Conservation (phyloP, 2,113 vertebrate genomes). For the Furnarius figulus region DNA sequence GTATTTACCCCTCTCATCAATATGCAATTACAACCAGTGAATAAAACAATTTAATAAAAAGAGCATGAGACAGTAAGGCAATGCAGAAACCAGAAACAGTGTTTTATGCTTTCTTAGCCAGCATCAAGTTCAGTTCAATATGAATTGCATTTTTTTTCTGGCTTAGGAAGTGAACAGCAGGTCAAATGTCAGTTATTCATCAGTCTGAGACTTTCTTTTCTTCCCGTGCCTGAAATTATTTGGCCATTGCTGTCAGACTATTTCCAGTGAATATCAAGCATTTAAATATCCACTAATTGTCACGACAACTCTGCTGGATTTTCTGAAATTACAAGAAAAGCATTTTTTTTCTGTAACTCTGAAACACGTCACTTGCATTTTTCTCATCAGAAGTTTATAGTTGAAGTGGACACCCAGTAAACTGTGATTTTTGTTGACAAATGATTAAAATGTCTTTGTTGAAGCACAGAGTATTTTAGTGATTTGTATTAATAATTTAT, state of each 20-base stretch:
- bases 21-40: not conserved
- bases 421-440: not conserved
- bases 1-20: not conserved
- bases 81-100: not conserved
- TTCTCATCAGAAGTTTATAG: not conserved
- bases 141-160: slow-evolving; percentile 15
- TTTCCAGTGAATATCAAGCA: slow-evolving; percentile 15
- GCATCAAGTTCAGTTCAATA: slow-evolving; percentile 1
- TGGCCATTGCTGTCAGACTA: not conserved
- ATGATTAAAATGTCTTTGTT: not conserved
- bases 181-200: slow-evolving; percentile 52
- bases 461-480: not conserved
- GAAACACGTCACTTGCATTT: not conserved
- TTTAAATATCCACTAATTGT: slow-evolving; percentile 47
- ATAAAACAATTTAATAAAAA: not conserved
- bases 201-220: slow-evolving; percentile 55
- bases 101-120: slow-evolving; percentile 12
- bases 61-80: not conserved
- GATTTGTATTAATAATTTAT: not conserved
- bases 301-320: not conserved
- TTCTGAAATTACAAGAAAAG: not conserved
- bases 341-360: not conserved
- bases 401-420: not conserved
- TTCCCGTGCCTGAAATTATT: slow-evolving; percentile 51
- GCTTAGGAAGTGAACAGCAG: slow-evolving; percentile 45